phyloP scores from a whole-genome alignment of 2,113 vertebrate species.

The Himantopus leucocephalus region DNA sequence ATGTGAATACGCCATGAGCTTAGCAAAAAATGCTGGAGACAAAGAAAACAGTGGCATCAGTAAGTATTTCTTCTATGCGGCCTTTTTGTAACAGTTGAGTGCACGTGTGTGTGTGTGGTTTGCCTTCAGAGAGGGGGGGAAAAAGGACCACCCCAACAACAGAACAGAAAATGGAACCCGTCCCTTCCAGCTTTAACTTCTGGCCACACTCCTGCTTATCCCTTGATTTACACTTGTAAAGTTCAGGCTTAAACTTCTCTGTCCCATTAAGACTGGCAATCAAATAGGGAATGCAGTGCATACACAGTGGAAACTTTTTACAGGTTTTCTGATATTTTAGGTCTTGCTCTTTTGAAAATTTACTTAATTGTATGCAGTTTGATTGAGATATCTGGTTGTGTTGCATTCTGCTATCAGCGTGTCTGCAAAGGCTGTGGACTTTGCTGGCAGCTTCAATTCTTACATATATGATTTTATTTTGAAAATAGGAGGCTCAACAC shows the following conservation, averaged over 20 bases:
- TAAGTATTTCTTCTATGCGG: constrained; percentile 70
- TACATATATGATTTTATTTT: background rate
- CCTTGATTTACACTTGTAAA: background rate
- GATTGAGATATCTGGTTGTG: background rate
- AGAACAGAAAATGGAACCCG: background rate
- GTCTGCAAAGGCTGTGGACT: background rate
- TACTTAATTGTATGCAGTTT: background rate
- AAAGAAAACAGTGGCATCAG: constrained; percentile 85
- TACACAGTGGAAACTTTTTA: background rate
- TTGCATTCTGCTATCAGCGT: background rate
- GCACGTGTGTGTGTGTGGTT: accelerated
- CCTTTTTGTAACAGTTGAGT: background rate
- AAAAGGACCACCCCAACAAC: background rate
- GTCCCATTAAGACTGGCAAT: background rate
- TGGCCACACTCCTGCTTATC: background rate
- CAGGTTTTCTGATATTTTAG: background rate
- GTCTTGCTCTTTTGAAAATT: background rate
- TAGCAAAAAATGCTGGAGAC: constrained; percentile 87
- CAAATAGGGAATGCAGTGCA: background rate
- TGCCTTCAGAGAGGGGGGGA: background rate
- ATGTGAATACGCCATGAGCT: constrained; percentile 96
- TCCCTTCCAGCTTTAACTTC: background rate
- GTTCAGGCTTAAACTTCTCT: background rate
- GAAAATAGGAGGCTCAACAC: background rate
- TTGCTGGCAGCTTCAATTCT: background rate